A percentile compares a stretch with the other conserved stretches of the same genome.
phyloP scores from a whole-genome alignment of 2,113 vertebrate species.

The Oryctolagus cuniculus region DNA sequence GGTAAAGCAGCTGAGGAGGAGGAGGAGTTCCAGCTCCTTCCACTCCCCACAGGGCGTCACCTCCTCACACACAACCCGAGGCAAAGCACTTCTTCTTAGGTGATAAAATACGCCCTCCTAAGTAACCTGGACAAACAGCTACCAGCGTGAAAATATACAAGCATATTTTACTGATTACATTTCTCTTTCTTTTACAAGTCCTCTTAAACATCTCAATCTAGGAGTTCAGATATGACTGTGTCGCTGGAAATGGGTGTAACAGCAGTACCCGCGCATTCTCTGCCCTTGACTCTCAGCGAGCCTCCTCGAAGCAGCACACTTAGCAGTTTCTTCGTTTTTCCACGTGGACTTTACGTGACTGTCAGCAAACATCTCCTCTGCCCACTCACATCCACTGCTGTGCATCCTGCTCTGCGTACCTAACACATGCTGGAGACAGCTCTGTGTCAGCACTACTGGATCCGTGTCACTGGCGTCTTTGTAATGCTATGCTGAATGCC shows the following conservation, averaged over 20 bases:
- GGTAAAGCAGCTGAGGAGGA: not conserved
- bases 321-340: not conserved
- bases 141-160: not conserved
- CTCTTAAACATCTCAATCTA: constrained; percentile 9
- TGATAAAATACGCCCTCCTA: not conserved
- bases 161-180: not conserved
- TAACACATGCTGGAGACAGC: not conserved
- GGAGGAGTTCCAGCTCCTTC: constrained; percentile 4
- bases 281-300: no score
- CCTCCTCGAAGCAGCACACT: not conserved
- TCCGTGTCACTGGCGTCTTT: not conserved
- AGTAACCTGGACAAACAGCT: not conserved
- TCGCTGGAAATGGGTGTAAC: not conserved
- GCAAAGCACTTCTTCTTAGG: not conserved
- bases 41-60: not conserved
- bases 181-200: not conserved
- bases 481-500: not conserved
- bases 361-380: not conserved
- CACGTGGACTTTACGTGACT: not conserved
- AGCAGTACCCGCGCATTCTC: not conserved
- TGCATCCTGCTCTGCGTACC: not conserved
- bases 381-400: not conserved
- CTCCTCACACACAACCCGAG: not conserved
- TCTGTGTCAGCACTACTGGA: not conserved
- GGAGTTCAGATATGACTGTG: not conserved